These are phyloP conservation scores for Diaprepes abbreviatus DNA, from an alignment of 2,888 invertebrate genomes.

Conservation along the genomic window DNA sequence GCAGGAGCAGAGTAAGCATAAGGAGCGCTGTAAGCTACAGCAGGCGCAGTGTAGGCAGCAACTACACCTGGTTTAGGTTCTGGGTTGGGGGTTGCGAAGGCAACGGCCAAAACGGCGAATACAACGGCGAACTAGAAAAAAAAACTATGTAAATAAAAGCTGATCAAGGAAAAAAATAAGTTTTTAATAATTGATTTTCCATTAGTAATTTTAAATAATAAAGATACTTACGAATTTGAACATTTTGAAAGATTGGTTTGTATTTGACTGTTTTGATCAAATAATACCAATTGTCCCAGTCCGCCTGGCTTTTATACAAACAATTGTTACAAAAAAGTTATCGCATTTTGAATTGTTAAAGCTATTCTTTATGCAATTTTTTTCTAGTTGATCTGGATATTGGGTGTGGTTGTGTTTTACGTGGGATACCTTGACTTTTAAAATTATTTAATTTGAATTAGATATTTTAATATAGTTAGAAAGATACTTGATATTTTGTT, in stretches of 20 bases:
- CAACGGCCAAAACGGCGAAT: conserved; percentile 48
- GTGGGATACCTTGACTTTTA: too few species aligned
- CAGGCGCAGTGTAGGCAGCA: too few species aligned
- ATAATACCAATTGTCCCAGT: neutral
- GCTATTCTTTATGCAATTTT: too few species aligned
- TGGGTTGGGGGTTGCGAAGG: conserved; percentile 41
- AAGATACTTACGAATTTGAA: conserved; percentile 40
- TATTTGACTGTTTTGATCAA: conserved; percentile 22
- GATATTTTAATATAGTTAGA: too few species aligned
- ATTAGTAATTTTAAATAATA: too few species aligned
- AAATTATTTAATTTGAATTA: too few species aligned
- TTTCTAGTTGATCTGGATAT: conserved; percentile 3
- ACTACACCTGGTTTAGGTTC: conserved; percentile 28
- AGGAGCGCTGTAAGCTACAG: conserved; percentile 41
- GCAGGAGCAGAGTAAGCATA: conserved; percentile 11
- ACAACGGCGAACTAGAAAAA: conserved; percentile 37
- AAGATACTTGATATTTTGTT: too few species aligned
- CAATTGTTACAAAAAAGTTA: neutral
- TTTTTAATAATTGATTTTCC: too few species aligned
- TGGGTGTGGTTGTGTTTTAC: too few species aligned
- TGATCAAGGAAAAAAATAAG: too few species aligned
- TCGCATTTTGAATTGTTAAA: neutral
- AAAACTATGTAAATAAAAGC: too few species aligned
- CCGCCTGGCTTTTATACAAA: conserved; percentile 3
- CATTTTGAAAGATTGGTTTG: conserved; percentile 28